Evolutionary conservation across 2,888 invertebrate genomes (phyloP).

Genomic region (Serrognathus titanus): DNA sequence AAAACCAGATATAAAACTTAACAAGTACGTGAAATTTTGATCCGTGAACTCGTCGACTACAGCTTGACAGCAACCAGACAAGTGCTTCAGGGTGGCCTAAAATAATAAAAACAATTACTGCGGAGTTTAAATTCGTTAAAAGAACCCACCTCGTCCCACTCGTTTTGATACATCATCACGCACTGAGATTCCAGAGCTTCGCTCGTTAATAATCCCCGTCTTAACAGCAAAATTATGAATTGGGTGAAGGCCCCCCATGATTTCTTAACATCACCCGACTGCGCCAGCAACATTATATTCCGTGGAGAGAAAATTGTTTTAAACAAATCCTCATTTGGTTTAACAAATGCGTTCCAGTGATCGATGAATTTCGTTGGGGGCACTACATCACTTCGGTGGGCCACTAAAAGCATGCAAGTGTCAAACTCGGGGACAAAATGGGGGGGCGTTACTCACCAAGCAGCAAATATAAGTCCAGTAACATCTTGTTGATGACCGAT

Average conservation of each 20-base stretch:
- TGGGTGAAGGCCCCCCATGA: conserved; percentile 35
- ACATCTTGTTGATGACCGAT: conserved; percentile 29
- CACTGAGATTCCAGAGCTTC: conserved; percentile 65
- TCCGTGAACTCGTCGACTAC: conserved; percentile 23
- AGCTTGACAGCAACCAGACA: conserved; percentile 32
- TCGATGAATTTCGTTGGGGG: conserved; percentile 9
- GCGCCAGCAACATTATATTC: conserved; percentile 35
- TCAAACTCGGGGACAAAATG: no score
- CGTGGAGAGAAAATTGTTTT: conserved; percentile 35
- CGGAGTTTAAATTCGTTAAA: neutral
- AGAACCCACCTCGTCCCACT: conserved; percentile 52
- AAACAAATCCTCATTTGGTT: conserved; percentile 30
- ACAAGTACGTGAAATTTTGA: conserved; percentile 32
- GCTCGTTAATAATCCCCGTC: conserved; percentile 55
- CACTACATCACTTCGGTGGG: conserved; percentile 20
- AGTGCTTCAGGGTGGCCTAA: conserved; percentile 29
- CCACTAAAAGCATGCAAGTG: conserved; percentile 25
- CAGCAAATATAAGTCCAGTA: conserved; percentile 36
- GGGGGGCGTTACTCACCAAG: conserved; percentile 32
- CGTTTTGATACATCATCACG: conserved; percentile 63
- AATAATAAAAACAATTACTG: conserved; percentile 22
- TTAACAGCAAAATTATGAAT: conserved; percentile 47
- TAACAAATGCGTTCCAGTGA: conserved; percentile 7
- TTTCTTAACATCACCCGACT: conserved; percentile 21
- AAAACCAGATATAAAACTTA: conserved; percentile 39